Evolutionary conservation across 1,140 invertebrate species (phyloP), one percentile per base, ranked within the genome.

Genomic region (Leucophenga varia): DNA sequence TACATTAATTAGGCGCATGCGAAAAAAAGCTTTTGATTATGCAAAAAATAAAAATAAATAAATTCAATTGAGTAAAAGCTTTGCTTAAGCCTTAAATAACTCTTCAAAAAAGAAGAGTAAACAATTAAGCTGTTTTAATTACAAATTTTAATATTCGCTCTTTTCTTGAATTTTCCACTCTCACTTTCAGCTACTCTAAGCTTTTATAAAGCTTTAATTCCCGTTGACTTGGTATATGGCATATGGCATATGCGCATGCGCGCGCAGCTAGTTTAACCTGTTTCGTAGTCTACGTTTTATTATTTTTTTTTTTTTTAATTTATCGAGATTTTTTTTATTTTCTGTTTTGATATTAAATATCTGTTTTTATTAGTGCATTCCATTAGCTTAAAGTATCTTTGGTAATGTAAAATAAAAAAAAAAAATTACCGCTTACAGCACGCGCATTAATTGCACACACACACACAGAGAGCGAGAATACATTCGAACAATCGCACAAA

Each of bases 241-340:
- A 40, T 25, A 6, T 10, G 22, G 5, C 22, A 10, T 10, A 25
- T 25, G 5, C 22, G 35, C 18, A 17, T 19, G 43, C 49, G 47
- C 21, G 20, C 20, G 32, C 49, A 67, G 63, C 63, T 63, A 35
- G 63, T 67, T 67, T 67, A 63, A 67, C 63, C 63, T 67, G 63
- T 67, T 67, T 63, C 31, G 43, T 35, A 52, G 37, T 40, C 22
- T 45, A 10, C 22, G 22, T 25, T 25, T 25, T 6, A 25, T 6
- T 10, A 25, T 25, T 25, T 6, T 25, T 10, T 5, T 6, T 25
- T 25, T 10, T 25, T 6, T 25, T 25, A 25, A 25, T 63, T 67
- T 67, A 67, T 67, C 59, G 63, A 67, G n/a, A n/a, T n/a, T 25
- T 25, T 25, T 25, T 25, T 25, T 25, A 6, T 57, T 59, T 67